Evolutionary conservation across 2,797 vertebrate genomes (phyloP), one percentile per base, ranked within the genome.

Genomic region (Basileuterus tristriatus): DNA sequence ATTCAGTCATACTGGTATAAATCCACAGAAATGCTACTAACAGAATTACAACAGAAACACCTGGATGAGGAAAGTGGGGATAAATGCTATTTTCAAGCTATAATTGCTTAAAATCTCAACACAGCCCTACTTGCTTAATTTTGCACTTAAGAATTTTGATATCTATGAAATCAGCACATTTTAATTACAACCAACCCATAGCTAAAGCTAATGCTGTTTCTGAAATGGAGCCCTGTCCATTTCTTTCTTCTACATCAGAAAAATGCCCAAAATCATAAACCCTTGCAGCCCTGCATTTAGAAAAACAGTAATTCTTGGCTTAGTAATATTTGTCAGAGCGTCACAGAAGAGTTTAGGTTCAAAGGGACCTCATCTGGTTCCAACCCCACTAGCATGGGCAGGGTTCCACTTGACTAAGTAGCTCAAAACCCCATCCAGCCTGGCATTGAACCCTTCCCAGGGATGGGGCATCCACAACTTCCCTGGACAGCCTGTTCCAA

Each of bases 371-470:
- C 27, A 55, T 6, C 20, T 43, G 9, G 43, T 52, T 77, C 21
- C 71, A 77, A 23, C 3, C 12, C 24, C 0, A 0, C 16, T 3
- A 8, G 20, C 27, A 13, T 3, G 37, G 20, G 14, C 12, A 63
- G 17, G 17, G n/a, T 30, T 76, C 27, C 37, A 34, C 17, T 44
- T 39, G 18, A 58, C 21, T 30, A 56, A 26, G 44, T 8, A 26
- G 12, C 21, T 64, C 58, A 27, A 50, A 70, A 7, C 17, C 24
- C n/a, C 37, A 77, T 64, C 21, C 37, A 44, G 15, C 29, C 12
- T 39, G 24, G n/a, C 12, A 26, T 1, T 34, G n/a, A 59, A 39
- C 68, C 15, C 29, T 46, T 39, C 13, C 13, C 43, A 70, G 58
- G 29, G 18, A 64, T 23, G 44, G 41, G n/a, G 21, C n/a, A 83